Base-by-base conservation (phyloP, 2,797 vertebrate genomes). In the Meriones psammophilus region DNA sequence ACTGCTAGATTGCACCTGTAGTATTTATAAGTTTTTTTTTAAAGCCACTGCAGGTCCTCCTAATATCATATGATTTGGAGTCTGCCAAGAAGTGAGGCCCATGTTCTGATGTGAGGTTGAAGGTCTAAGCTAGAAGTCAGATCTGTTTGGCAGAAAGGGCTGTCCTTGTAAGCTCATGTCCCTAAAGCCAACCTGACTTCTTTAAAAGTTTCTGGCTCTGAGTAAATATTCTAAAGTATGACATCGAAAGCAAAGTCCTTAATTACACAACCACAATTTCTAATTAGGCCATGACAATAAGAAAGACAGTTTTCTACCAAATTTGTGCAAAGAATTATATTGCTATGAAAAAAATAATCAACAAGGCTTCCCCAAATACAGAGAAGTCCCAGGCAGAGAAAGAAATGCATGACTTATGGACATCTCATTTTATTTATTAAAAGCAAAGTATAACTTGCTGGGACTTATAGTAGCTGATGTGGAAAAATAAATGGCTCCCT, bases 171-270 rank as follows among this genome's bases (percentile, higher is more conserved):
- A 42, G 6, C 13, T 46, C 69, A 62, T 13, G 5, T 86, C 71
- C n/a, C 36, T 66, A 39, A 91, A 92, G 73, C 56, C 39, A 88
- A 58, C 2, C 46, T 94, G 54, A 78, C 42, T 66, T 58, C 36
- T 92, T 66, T 90, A 64, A 89, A 94, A 74, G 36, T 69, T 39
- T 58, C n/a, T n/a, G 22, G 50, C 79, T 7, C 39, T 85, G 64
- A 92, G 62, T 88, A 84, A 78, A 28, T 14, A 86, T 71, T 78
- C 69, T 96, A 88, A 90, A 88, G 39, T 81, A 30, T 39, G 60
- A 85, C 78, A 94, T 87, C 87, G 54, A 9, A 58, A 86, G 22
- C n/a, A 24, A 76, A 76, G 69, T 54, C 30, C 24, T 88, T 79
- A 24, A 22, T 88, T 92, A 15, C 8, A 39, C 79, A 89, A 89